These are phyloP conservation scores for Caenorhabditis japonica DNA, from an alignment of 2,888 invertebrate genomes.

Conservation along the genomic window DNA sequence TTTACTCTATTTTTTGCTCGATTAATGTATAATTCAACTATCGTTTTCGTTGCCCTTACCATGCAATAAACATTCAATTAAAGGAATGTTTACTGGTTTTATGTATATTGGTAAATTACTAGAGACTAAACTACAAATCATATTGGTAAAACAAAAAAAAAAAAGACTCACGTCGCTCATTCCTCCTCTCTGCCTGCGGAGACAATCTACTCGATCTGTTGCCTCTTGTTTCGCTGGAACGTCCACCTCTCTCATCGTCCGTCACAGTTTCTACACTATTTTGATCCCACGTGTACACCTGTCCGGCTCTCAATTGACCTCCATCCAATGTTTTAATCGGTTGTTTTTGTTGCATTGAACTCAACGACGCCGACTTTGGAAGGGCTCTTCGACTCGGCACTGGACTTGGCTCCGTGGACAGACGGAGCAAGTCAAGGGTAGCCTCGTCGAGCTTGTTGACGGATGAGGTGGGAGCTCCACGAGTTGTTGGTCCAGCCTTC, in stretches of 20 bases:
- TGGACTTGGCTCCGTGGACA: constrained; percentile 64
- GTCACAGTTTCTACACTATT: constrained; percentile 46
- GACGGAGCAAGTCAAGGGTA: constrained; percentile 70
- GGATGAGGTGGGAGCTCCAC: constrained; percentile 54
- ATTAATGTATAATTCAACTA: too few species aligned
- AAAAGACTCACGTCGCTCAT: constrained; percentile 45
- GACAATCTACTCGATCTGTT: constrained; percentile 50
- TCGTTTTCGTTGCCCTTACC: too few species aligned
- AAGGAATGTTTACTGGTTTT: too few species aligned
- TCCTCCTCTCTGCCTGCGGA: constrained; percentile 55
- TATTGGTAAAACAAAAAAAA: too few species aligned
- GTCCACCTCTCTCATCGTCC: constrained; percentile 30
- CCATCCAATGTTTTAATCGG: constrained; percentile 58
- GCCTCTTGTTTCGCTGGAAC: constrained; percentile 2
- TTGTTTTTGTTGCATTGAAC: constrained; percentile 64
- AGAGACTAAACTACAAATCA: too few species aligned
- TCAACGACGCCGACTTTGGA: constrained; percentile 72
- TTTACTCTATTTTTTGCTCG: too few species aligned
- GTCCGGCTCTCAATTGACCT: constrained; percentile 64
- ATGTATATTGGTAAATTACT: too few species aligned
- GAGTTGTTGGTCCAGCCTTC: constrained; percentile 54
- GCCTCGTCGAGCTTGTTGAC: constrained; percentile 70
- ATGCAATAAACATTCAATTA: too few species aligned
- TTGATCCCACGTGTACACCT: constrained; percentile 71
- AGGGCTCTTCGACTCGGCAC: constrained; percentile 41